Conservation (phyloP, 2,113 vertebrate genomes). For the Alexandromys fortis region DNA sequence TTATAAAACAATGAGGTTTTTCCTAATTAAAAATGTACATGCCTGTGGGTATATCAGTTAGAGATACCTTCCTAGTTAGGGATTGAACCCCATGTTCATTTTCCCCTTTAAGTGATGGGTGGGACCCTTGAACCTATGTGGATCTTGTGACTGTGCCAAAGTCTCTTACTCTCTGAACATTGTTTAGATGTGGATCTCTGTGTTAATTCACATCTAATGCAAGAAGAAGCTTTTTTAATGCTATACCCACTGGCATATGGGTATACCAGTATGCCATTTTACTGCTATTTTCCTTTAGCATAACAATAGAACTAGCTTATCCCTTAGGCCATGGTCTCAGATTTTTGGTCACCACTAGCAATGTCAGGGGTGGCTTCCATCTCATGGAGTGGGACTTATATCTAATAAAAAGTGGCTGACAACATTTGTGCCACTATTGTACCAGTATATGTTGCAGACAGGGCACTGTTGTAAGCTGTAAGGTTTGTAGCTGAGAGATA, state of each 20-base stretch:
- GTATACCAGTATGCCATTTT: background rate
- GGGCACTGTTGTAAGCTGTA: background rate
- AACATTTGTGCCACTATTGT: background rate
- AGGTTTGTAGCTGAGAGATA: background rate
- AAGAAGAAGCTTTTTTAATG: background rate
- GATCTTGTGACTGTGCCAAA: background rate
- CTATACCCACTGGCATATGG: background rate
- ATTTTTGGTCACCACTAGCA: background rate
- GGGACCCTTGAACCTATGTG: background rate
- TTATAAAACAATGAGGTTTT: background rate
- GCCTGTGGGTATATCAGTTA: background rate
- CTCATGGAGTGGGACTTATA: background rate
- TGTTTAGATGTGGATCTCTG: background rate
- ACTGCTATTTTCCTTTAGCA: background rate
- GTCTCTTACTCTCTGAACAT: background rate
- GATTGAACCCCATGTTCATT: background rate
- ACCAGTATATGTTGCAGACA: background rate
- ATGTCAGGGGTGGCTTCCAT: background rate
- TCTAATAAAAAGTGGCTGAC: background rate
- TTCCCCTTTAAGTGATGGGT: background rate
- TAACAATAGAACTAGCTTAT: background rate
- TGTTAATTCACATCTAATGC: background rate
- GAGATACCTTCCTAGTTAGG: background rate
- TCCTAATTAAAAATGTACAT: background rate
- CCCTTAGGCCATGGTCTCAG: background rate